Evolutionary conservation across 2,113 vertebrate genomes (phyloP).

Genomic region (Ctenomys sociabilis): DNA sequence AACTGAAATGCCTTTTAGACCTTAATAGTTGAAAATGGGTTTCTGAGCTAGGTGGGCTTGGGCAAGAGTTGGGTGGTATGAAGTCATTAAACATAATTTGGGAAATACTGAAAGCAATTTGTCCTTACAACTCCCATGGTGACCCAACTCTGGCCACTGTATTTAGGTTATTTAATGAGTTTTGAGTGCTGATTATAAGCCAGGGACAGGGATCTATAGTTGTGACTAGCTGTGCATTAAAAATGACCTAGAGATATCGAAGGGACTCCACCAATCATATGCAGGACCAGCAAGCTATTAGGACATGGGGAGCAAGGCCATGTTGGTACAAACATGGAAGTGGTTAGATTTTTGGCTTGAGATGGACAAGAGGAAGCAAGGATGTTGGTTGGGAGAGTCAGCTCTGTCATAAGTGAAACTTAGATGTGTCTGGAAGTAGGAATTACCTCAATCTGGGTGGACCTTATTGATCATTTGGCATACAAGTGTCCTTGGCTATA

Average conservation of each 20-base stretch:
- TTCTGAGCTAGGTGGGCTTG: not conserved
- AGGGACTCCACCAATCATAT: not conserved
- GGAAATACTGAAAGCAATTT: not conserved
- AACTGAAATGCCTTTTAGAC: not conserved
- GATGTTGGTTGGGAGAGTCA: not conserved
- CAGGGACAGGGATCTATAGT: not conserved
- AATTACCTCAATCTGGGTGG: not conserved
- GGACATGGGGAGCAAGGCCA: too few species aligned
- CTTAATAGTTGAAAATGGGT: not conserved
- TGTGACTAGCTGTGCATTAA: not conserved
- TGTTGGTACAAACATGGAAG: not conserved
- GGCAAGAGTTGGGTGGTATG: not conserved
- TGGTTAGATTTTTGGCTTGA: not conserved
- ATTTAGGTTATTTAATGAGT: not conserved
- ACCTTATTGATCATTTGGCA: not conserved
- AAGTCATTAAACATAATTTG: not conserved
- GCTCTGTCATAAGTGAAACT: conserved; percentile 31
- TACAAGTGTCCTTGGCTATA: not conserved
- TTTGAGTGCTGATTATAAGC: not conserved
- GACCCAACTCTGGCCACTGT: not conserved
- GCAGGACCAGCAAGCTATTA: not conserved
- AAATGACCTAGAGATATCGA: not conserved
- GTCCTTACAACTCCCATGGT: not conserved
- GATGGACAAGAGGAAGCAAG: not conserved
- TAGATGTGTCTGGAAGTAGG: not conserved